Percentiles rank a stretch among this genome's conserved stretches.
Conservation (phyloP, 2,888 invertebrate genomes). For the Caenorhabditis sp. region DNA sequence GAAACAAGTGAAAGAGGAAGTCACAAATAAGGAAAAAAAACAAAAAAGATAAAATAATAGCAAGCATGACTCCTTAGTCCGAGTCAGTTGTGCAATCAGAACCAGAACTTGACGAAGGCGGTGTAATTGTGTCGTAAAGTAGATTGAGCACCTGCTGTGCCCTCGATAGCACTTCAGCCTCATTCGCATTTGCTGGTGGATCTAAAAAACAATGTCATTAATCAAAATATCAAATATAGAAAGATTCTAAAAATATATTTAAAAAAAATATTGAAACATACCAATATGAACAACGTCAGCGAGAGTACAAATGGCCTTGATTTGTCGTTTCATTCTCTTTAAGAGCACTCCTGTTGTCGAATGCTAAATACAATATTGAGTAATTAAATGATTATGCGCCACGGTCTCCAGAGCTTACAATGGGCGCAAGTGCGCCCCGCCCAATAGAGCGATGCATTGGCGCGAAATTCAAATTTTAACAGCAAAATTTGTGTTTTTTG, state of each 20-base stretch:
- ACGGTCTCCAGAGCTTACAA: too few species aligned
- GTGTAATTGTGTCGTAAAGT: slow-evolving; percentile 21
- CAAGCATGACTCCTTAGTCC: too few species aligned
- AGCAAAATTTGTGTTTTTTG: too few species aligned
- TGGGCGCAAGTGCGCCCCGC: too few species aligned
- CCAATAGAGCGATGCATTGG: too few species aligned
- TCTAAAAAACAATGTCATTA: slow-evolving; percentile 21
- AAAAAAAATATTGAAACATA: slow-evolving; percentile 4
- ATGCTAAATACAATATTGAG: slow-evolving; percentile 23
- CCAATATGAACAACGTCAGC: slow-evolving; percentile 17
- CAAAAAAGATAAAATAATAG: too few species aligned
- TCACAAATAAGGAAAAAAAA: too few species aligned
- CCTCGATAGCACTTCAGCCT: slow-evolving; percentile 27
- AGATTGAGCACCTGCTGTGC: slow-evolving; percentile 20
- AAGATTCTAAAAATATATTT: slow-evolving; percentile 1
- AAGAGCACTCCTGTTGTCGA: slow-evolving; percentile 11
- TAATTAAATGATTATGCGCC: too few species aligned
- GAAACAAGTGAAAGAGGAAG: too few species aligned
- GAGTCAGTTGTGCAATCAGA: background rate
- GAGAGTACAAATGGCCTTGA: slow-evolving; percentile 3
- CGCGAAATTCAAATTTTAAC: too few species aligned
- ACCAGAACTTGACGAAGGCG: background rate
- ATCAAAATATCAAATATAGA: slow-evolving; percentile 10
- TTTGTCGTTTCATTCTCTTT: background rate
- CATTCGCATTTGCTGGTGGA: slow-evolving; percentile 23